Evolutionary conservation across 2,113 vertebrate species (phyloP).

Genomic region (Tricholaema leucomelas): DNA sequence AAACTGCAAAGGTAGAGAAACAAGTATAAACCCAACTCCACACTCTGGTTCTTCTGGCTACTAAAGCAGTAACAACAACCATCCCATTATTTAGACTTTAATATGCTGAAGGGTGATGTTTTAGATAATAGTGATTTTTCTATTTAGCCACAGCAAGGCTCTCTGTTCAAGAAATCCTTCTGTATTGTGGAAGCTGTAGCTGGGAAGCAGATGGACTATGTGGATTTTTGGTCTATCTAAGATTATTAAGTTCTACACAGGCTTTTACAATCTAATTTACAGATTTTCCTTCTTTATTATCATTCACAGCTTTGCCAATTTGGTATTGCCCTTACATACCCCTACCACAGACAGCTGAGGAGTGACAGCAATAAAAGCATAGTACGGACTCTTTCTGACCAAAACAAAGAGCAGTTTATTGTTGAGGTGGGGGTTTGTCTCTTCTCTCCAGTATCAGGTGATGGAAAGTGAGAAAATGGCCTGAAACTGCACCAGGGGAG

Average conservation of each 20-base stretch:
- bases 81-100: background rate
- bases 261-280: background rate
- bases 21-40: accelerated
- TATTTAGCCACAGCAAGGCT: background rate
- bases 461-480: too few relatives aligned
- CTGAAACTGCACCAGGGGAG: too few relatives aligned
- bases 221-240: background rate
- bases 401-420: background rate
- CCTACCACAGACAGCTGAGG: background rate
- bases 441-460: too few relatives aligned
- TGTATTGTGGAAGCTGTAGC: background rate
- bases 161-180: background rate
- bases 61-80: background rate
- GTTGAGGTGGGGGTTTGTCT: too few relatives aligned
- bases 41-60: background rate
- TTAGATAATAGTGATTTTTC: background rate
- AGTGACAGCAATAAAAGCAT: background rate
- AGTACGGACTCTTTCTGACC: background rate
- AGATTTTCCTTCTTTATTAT: background rate
- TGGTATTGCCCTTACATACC: background rate
- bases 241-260: background rate
- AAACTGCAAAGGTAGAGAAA: background rate
- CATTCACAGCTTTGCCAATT: background rate
- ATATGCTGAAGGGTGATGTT: background rate
- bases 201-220: background rate